Conservation (phyloP, 2,888 invertebrate species). For the Periphyllus acericola region DNA sequence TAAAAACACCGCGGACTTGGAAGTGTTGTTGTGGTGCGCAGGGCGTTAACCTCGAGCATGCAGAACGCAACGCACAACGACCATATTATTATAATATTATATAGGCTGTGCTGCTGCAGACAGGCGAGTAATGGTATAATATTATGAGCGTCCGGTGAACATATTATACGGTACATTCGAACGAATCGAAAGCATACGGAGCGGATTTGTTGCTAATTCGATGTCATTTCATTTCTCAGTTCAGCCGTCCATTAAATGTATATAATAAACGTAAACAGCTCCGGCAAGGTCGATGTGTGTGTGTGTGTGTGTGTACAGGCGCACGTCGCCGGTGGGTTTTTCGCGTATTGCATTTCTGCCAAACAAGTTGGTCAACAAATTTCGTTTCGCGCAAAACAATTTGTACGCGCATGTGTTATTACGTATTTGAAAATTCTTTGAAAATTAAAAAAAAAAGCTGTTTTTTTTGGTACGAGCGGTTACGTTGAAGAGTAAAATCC, state of each 20-base stretch:
- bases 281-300: conserved; percentile 8
- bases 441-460: neutral
- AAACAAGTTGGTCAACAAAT: conserved; percentile 26
- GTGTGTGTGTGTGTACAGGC: neutral
- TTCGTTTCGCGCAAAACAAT: conserved; percentile 4
- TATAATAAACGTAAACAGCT: neutral
- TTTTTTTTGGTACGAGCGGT: neutral
- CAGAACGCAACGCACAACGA: neutral
- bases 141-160: neutral
- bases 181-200: conserved; percentile 14
- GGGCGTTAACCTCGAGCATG: conserved; percentile 22
- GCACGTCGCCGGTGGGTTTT: neutral
- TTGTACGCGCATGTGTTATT: neutral
- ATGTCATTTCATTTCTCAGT: conserved; percentile 12
- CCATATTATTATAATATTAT: too few relatives aligned
- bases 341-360: conserved; percentile 15
- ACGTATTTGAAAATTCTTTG: neutral
- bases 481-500: too few relatives aligned
- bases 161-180: neutral
- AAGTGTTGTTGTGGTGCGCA: neutral
- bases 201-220: conserved; percentile 20
- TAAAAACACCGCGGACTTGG: neutral
- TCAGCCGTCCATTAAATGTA: neutral
- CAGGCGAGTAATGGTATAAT: neutral
- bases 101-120: neutral